Evolutionary conservation across 2,113 vertebrate genomes (phyloP), one percentile per base, ranked within the genome.

Genomic region (Corythornis cristatus): DNA sequence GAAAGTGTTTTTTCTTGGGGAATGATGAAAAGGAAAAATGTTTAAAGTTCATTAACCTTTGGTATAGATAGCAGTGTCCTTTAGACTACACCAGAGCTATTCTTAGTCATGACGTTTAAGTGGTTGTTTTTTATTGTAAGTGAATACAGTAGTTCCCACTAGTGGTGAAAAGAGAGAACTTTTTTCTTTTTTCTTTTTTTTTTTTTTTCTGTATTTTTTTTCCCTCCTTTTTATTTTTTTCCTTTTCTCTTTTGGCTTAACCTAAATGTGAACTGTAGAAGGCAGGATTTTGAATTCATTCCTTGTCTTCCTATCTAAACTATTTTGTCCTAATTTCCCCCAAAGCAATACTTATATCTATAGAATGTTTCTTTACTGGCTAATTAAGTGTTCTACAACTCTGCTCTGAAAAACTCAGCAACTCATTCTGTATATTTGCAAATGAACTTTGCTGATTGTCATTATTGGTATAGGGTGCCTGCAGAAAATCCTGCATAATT

Each of bases 131-230:
- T 64, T 76, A 35, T 48, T 82, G 58, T 85, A 94, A 95, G 86
- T 54, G 88, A 97, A 93, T 96, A 70, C 95, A 88, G 92, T 83
- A 95, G 94, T 97, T 96, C 97, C 97, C 97, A 97, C 97, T 97
- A 97, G 97, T 91, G 97, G 97, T 74, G 83, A 87, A 93, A 93
- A 81, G n/a, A 48, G 37, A 77, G 88, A 95, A 95, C 29, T 88
- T 76, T 78, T 51, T 46, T 43, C 16, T 51, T 73, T 80, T 53
- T 28, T 5, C 12, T 29, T 21, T 8, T 13, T 18, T 45, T 64
- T 19, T 61, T 42, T n/a, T 40, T 23, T 3, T 53, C 29, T 88
- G 76, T 58, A 53, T 35, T 37, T 17, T 9, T 42, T 65, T 62
- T 28, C 7, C 45, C 16, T 6, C 25, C 19, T 28, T 21, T 19